These are phyloP conservation scores for Acleris laterana DNA, from an alignment of 2,888 invertebrate species.

Conservation along the genomic window DNA sequence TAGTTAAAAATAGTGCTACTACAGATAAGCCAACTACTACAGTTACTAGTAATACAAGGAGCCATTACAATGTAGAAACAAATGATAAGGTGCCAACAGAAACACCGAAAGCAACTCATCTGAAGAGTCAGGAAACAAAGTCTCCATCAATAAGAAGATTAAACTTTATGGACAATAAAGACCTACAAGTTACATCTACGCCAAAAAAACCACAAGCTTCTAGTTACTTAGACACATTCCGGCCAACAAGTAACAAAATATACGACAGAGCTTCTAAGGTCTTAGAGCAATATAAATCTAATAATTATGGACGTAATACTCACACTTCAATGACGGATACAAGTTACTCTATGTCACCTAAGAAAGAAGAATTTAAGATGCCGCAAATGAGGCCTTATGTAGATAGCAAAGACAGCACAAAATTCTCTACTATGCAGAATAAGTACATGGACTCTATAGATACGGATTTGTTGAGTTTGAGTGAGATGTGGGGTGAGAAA, in stretches of 20 bases:
- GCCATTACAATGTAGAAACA: conserved; percentile 44
- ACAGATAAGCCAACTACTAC: conserved; percentile 47
- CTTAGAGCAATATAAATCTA: conserved; percentile 72
- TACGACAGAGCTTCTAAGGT: conserved; percentile 74
- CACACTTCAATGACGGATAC: conserved; percentile 56
- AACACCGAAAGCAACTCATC: conserved; percentile 18
- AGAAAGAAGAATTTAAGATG: conserved; percentile 71
- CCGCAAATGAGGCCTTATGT: conserved; percentile 72
- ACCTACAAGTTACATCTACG: conserved; percentile 75
- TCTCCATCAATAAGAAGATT: conserved; percentile 67
- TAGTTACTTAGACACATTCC: conserved; percentile 59
- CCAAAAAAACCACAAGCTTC: conserved; percentile 60
- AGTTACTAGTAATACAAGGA: conserved; percentile 43
- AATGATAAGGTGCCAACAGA: conserved; percentile 25
- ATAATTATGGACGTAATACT: conserved; percentile 56
- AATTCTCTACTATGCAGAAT: conserved; percentile 51
- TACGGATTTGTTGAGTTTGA: conserved; percentile 82
- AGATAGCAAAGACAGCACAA: conserved; percentile 57
- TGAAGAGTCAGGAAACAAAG: conserved; percentile 48
- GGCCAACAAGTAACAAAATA: conserved; percentile 74
- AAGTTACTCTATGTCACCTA: conserved; percentile 52
- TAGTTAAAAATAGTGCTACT: conserved; percentile 64
- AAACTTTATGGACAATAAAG: conserved; percentile 68
- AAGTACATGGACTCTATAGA: conserved; percentile 70
- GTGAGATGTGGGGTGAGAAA: conserved; percentile 86